phyloP scores from a whole-genome alignment of 1,140 invertebrate genomes.

The Anastatus disparis region DNA sequence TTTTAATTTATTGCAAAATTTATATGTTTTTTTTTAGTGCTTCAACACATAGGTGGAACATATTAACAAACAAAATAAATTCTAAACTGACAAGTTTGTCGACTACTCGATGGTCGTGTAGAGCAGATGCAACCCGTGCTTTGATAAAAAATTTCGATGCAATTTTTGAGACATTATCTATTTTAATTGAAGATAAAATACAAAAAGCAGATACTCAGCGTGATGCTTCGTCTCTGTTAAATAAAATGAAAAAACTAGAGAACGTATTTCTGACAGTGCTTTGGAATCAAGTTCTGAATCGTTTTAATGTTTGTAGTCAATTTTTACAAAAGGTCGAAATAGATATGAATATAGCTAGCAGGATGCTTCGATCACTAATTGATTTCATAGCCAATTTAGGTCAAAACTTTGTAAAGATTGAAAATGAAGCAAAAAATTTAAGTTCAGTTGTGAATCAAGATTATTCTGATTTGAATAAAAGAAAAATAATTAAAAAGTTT shows the following conservation, averaged over 20 bases:
- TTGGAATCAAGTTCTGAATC: constrained; percentile 8
- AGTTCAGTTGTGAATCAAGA: constrained; percentile 9
- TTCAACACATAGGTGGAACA: too few species aligned
- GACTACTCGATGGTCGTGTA: constrained; percentile 10
- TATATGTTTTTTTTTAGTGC: too few species aligned
- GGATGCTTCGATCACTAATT: constrained; percentile 8
- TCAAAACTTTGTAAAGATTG: background rate
- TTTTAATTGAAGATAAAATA: background rate
- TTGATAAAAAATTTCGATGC: background rate
- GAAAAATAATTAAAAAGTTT: too few species aligned
- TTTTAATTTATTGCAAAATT: constrained; percentile 1
- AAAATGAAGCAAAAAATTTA: constrained; percentile 27
- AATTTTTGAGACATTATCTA: background rate
- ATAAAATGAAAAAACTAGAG: constrained; percentile 20
- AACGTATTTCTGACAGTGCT: constrained; percentile 19
- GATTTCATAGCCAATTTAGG: background rate
- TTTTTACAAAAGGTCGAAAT: constrained; percentile 24
- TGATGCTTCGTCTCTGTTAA: background rate
- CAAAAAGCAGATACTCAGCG: background rate
- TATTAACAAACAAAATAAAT: background rate
- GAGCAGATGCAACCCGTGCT: background rate
- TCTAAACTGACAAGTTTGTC: background rate
- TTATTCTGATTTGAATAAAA: too few species aligned
- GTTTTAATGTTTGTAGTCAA: constrained; percentile 6
- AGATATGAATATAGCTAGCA: constrained; percentile 2